phyloP scores from a whole-genome alignment of 2,113 vertebrate species.

The Sorex fumeus region DNA sequence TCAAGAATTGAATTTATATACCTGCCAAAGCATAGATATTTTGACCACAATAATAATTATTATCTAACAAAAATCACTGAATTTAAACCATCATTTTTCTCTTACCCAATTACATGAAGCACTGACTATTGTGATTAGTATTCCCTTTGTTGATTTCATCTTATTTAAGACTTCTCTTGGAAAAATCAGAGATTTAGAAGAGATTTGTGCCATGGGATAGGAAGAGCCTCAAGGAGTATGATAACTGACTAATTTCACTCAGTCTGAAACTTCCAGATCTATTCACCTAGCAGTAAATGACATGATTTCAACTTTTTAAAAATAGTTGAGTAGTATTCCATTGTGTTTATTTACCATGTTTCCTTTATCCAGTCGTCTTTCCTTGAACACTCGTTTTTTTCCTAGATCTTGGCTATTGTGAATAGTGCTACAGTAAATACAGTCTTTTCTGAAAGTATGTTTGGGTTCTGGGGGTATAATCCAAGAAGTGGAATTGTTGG shows the following conservation, averaged over 20 bases:
- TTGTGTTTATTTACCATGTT: too few species aligned
- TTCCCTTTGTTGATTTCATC: not conserved
- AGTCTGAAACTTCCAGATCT: too few species aligned
- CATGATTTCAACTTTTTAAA: too few species aligned
- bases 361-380: too few species aligned
- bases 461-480: too few species aligned
- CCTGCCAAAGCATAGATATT: not conserved
- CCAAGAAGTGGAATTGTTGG: too few species aligned
- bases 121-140: not conserved
- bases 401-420: too few species aligned
- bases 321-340: too few species aligned
- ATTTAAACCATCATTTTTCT: not conserved
- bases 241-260: not conserved
- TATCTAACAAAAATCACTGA: not conserved
- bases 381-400: too few species aligned
- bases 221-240: not conserved
- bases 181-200: not conserved
- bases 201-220: not conserved
- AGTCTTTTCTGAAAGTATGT: too few species aligned
- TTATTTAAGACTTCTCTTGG: not conserved
- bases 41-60: not conserved
- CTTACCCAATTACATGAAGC: not conserved
- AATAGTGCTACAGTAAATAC: too few species aligned
- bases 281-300: too few species aligned
- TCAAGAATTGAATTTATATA: not conserved